Base-by-base conservation (phyloP, 2,888 invertebrate genomes). In the Cephonodes hylas region DNA sequence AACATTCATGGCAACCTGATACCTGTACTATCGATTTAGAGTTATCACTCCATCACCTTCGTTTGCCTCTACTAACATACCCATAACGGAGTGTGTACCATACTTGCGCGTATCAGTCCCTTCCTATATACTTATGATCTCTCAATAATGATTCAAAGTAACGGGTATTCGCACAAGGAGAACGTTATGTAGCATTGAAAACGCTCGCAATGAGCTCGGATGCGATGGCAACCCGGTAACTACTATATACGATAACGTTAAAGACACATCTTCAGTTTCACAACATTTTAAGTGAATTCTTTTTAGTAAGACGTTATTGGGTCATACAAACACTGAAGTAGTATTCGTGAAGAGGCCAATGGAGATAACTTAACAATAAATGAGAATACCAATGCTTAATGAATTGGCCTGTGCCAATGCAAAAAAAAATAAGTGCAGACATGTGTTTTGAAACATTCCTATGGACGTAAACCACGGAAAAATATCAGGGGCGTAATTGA, bases 201-300 rank as follows among this genome's bases (percentile, higher is more conserved):
- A 76, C 77, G 80, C 77, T 72, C 38, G 71, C 81, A 86, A 86
- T 80, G 85, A 84, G 84, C 66, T 63, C 84, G 88, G 88, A 86
- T 83, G 85, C 83, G 87, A 89, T 89, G 83, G 80, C 75, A 71
- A 75, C 83, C 91, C 91, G 90, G 91, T 91, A 91, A 92, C 91
- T 91, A 89, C 89, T 75, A 76, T 73, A 75, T 77, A 76, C 79
- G 88, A 89, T 88, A 89, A 87, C 85, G 84, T 77, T 75, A 73
- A 72, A 79, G 81, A n/a, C n/a, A 84, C 82, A 87, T 84, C 79
- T 72, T 73, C 70, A 7, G 27, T 27, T 31, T 18, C 31, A 1
- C 1, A 15, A 53, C 18, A 18, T 18, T 48, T 7, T 27, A 27
- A 18, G 20, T 15, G 10, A 22, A 23, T 22, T 18, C 0, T 18